A percentile compares a stretch with the other conserved stretches of the same genome.
Conservation (phyloP, 2,888 invertebrate species). For the Syrphus vitripennis region DNA sequence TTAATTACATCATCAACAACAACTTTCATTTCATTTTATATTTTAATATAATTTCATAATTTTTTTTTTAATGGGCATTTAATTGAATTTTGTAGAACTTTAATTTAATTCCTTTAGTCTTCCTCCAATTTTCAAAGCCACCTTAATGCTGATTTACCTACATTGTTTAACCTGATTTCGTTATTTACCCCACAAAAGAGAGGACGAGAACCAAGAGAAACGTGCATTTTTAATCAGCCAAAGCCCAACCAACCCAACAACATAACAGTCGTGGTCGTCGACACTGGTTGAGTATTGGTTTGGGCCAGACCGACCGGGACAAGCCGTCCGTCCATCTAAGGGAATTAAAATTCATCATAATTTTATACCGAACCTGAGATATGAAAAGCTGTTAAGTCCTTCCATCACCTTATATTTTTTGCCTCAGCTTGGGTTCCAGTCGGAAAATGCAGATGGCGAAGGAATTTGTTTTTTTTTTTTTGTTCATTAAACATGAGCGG, state of each 20-base stretch:
- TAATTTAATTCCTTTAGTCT: slow-evolving; percentile 28
- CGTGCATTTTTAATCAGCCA: slow-evolving; percentile 28
- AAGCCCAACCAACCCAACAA: not conserved
- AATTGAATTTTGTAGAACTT: slow-evolving; percentile 42
- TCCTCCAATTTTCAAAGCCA: not conserved
- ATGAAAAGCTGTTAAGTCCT: slow-evolving; percentile 41
- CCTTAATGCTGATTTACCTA: slow-evolving; percentile 10
- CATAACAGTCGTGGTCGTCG: not conserved
- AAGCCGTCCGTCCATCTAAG: slow-evolving; percentile 28
- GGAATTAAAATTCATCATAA: slow-evolving; percentile 45
- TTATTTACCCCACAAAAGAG: not conserved
- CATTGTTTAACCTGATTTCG: slow-evolving; percentile 15
- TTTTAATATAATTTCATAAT: not conserved
- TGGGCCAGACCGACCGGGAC: too few species aligned
- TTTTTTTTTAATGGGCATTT: slow-evolving; percentile 1
- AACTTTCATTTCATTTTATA: not conserved
- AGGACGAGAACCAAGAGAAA: not conserved
- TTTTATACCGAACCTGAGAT: slow-evolving; percentile 23
- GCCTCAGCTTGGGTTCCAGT: not conserved
- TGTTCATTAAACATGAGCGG: slow-evolving; percentile 7
- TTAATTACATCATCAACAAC: not conserved
- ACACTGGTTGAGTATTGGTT: not conserved
- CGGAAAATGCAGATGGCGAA: slow-evolving; percentile 36
- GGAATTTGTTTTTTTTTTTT: slow-evolving; percentile 5
- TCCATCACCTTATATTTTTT: not conserved